Evolutionary conservation across 1,140 invertebrate species (phyloP).

Genomic region (Diachasma alloeum): DNA sequence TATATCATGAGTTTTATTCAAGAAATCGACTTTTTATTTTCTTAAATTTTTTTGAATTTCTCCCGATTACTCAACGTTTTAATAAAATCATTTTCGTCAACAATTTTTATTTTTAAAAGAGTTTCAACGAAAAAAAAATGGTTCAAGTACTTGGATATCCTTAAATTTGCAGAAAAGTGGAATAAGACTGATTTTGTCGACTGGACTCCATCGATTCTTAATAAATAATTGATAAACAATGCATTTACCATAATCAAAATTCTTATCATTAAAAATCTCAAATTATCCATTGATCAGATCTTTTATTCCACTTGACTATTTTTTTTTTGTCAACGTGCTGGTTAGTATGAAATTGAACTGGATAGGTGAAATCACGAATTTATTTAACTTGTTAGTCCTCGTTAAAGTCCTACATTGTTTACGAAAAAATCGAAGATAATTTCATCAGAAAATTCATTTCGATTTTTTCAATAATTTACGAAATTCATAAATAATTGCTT

Average conservation of each 20-base stretch:
- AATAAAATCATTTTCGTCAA: too few species aligned
- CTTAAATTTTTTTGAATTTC: too few species aligned
- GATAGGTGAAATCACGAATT: not conserved
- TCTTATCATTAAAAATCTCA: too few species aligned
- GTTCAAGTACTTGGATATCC: too few species aligned
- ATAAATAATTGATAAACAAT: too few species aligned
- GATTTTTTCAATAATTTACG: not conserved
- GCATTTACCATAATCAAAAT: too few species aligned
- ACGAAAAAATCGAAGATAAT: not conserved
- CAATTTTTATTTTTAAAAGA: too few species aligned
- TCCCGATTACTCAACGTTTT: too few species aligned
- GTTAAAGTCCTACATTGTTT: not conserved
- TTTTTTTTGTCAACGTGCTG: not conserved
- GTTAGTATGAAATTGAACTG: slow-evolving; percentile 10
- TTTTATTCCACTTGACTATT: not conserved
- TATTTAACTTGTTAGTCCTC: not conserved
- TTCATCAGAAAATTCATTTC: not conserved
- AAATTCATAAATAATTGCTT: slow-evolving; percentile 11
- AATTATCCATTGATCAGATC: not conserved
- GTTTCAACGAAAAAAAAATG: too few species aligned
- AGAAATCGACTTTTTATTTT: too few species aligned
- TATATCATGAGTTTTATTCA: too few species aligned
- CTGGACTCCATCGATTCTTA: too few species aligned
- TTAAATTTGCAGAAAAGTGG: not conserved
- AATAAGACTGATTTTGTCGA: not conserved